A percentile compares a stretch with the other conserved stretches of the same genome.
phyloP scores from a whole-genome alignment of 2,113 vertebrate species.

The Otolemur garnettii region DNA sequence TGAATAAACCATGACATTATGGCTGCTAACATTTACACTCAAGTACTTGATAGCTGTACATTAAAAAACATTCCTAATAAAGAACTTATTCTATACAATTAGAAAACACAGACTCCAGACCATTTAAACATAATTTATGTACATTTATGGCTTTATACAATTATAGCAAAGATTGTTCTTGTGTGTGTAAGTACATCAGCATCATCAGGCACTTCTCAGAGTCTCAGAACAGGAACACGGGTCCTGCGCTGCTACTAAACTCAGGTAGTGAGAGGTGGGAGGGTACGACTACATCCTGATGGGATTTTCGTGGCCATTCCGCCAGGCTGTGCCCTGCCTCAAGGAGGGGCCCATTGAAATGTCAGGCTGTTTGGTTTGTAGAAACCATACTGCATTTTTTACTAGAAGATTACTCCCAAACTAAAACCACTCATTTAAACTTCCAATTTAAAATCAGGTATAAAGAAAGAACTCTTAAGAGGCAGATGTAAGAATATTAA shows the following conservation, averaged over 20 bases:
- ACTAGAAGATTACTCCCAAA: constrained; percentile 89
- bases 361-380: constrained; percentile 85
- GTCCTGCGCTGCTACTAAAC: constrained; percentile 83
- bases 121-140: constrained; percentile 92
- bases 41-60: not conserved
- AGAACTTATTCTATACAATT: constrained; percentile 76
- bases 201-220: constrained; percentile 92
- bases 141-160: constrained; percentile 96
- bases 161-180: constrained; percentile 92
- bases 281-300: constrained; percentile 78
- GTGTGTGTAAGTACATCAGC: constrained; percentile 89
- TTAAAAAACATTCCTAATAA: constrained; percentile 78
- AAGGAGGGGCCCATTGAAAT: constrained; percentile 84
- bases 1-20: not conserved
- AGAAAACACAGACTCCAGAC: constrained; percentile 87
- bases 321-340: constrained; percentile 84
- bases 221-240: constrained; percentile 85
- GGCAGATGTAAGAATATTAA: constrained; percentile 88
- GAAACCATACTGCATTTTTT: constrained; percentile 90
- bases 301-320: constrained; percentile 82
- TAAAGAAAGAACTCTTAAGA: constrained; percentile 94
- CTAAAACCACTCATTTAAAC: constrained; percentile 60
- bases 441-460: constrained; percentile 89
- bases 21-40: not conserved
- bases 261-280: constrained; percentile 76